Evolutionary conservation across 2,113 vertebrate species (phyloP), one percentile per base, ranked within the genome.

Genomic region (Anarrhichthys ocellatus): DNA sequence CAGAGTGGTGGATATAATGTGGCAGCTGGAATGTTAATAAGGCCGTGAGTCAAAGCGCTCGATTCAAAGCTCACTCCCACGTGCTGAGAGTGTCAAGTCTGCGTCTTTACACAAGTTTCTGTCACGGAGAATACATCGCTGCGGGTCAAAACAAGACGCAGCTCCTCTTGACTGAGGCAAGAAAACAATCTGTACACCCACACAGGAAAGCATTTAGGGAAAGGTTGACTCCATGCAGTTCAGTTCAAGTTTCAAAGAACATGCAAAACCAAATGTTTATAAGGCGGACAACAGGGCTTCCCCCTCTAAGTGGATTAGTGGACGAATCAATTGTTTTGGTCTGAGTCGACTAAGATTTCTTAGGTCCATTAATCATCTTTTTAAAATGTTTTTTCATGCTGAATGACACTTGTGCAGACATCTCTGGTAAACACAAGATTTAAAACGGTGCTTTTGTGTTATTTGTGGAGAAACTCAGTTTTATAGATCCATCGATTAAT

Each of bases 11-110:
- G 73, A 83, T 74, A 27, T 46, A 79, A 79, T 10, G 65, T 84
- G 78, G 82, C 88, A 82, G 80, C 82, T 69, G 87, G 87, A 89
- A 91, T 88, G 83, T 85, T 82, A 87, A 90, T 81, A 40, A 83
- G 65, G 68, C 72, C 11, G 36, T 9, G 36, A 76, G 78, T 86
- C 78, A 78, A 78, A 67, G 76, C 10, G 1, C 52, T 80, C 69
- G 71, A 40, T 83, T 36, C 13, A 34, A 34, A 34, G 64, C 76
- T 42, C 52, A 13, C 77, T 75, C 71, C 76, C 77, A 81, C 85
- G 58, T 69, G 48, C 73, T 15, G 42, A 73, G 66, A 27, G 1
- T 18, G 66, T 66, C 73, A 34, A 42, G 78, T 29, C 77, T 24
- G 71, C 5, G 14, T 78, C 34, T 66, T 46, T 69, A 80, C 77